A percentile compares a stretch with the other conserved stretches of the same genome.
phyloP scores from a whole-genome alignment of 2,888 invertebrate genomes.

The Diarsia brunnea region DNA sequence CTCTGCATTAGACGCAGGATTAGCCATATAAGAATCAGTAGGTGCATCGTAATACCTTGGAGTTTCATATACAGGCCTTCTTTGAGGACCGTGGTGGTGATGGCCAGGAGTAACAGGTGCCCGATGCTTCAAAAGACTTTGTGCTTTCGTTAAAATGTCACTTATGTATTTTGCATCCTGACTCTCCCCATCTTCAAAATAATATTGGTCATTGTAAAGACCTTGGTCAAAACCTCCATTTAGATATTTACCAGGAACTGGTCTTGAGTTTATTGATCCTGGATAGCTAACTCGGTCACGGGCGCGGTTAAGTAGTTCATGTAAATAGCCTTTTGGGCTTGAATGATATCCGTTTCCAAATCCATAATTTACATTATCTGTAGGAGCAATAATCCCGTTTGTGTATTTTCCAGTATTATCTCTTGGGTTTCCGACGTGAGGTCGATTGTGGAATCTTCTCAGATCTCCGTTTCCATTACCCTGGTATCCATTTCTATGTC shows the following conservation, averaged over 20 bases:
- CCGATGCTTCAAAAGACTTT: conserved; percentile 7
- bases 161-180: conserved; percentile 5
- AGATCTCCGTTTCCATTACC: background rate
- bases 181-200: background rate
- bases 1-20: conserved; percentile 1
- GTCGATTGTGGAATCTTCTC: background rate
- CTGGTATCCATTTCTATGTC: background rate
- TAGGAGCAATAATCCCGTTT: background rate
- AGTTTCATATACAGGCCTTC: background rate
- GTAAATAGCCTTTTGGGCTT: background rate
- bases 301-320: background rate
- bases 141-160: conserved; percentile 3
- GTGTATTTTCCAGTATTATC: background rate
- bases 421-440: background rate
- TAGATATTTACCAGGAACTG: background rate
- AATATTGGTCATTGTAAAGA: background rate
- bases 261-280: background rate
- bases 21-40: background rate
- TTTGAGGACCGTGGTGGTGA: background rate
- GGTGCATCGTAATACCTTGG: background rate
- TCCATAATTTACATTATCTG: conserved; percentile 10
- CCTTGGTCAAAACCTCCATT: background rate
- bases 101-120: background rate
- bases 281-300: background rate
- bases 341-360: background rate